Evolutionary conservation across 2,888 invertebrate species (phyloP), one percentile per base, ranked within the genome.

Genomic region (Oscheius sp.): DNA sequence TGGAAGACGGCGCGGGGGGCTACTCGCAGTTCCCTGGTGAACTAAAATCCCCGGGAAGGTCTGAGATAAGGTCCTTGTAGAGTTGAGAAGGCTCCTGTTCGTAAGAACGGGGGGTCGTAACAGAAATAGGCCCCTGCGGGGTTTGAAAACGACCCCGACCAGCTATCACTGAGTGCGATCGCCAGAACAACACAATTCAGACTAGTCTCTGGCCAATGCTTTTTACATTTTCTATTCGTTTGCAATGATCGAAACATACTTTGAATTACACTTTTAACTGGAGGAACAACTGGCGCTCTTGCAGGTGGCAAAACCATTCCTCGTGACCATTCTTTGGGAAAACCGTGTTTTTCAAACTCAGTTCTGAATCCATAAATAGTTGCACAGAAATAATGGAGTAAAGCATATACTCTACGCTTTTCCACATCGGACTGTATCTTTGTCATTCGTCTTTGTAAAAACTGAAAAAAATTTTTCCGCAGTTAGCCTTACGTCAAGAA

Each of bases 111-210:
- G 76, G 68, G 70, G 68, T 72, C 71, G 76, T 76, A 71, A 71
- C 76, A 73, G 76, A 77, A 78, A 72, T 50, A 62, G 70, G 67
- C 47, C 63, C 61, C 62, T 59, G 64, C 30, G 57, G 73, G 75
- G 72, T 78, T 78, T 67, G 76, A 73, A 78, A 62, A 75, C 78
- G 72, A 73, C 66, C 69, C 67, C 74, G 73, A 68, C 74, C 65
- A 63, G 78, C 78, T 9, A 22, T 24, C 38, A 24, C 78, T 78
- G 68, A 78, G 78, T 78, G 78, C 78, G 78, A 78, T 78, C 70
- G 75, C 68, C 78, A 72, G 56, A 75, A 65, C 75, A 78, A 78
- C 78, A 77, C 78, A 78, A 78, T 78, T 78, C 78, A 78, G 78
- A 78, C 78, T 78, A 78, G 78, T 78, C 78, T 78, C 73, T 71